These are phyloP conservation scores for Pantala flavescens DNA, from an alignment of 1,140 invertebrate genomes.

Conservation along the genomic window DNA sequence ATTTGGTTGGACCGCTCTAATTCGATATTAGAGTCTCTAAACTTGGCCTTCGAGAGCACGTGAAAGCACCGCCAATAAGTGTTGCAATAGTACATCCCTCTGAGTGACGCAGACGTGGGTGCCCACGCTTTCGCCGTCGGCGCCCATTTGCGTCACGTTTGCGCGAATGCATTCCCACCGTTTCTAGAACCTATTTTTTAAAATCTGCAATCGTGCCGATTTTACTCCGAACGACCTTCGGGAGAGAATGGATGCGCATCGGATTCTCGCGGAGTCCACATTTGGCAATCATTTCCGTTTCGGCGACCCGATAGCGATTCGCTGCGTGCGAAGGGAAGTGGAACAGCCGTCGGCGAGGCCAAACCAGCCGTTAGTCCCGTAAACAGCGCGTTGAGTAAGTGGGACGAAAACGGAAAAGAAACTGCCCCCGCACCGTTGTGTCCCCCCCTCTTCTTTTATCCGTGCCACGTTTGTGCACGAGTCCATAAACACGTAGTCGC, in stretches of 20 bases:
- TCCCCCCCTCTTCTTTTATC: background rate
- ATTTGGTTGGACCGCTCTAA: background rate
- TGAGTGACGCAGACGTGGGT: background rate
- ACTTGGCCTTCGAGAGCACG: background rate
- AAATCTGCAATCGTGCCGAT: too few species aligned
- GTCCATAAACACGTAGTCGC: background rate
- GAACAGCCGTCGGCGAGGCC: background rate
- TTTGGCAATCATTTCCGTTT: too few species aligned
- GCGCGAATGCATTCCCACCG: too few species aligned
- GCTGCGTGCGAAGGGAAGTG: background rate
- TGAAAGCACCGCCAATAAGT: background rate
- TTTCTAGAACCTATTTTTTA: too few species aligned
- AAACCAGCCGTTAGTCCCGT: background rate
- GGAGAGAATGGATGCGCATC: too few species aligned
- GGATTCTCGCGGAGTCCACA: too few species aligned
- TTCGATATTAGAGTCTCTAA: background rate
- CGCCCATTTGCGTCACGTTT: too few species aligned
- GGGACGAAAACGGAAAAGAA: conserved; percentile 8
- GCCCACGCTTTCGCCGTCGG: background rate
- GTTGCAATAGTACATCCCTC: background rate
- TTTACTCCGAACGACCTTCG: too few species aligned
- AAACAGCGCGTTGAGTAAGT: conserved; percentile 4
- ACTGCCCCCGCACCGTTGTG: background rate
- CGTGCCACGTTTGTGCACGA: background rate
- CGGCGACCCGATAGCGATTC: too few species aligned